These are phyloP conservation scores for Abramis brama DNA, from an alignment of 2,113 vertebrate genomes.

Conservation along the genomic window DNA sequence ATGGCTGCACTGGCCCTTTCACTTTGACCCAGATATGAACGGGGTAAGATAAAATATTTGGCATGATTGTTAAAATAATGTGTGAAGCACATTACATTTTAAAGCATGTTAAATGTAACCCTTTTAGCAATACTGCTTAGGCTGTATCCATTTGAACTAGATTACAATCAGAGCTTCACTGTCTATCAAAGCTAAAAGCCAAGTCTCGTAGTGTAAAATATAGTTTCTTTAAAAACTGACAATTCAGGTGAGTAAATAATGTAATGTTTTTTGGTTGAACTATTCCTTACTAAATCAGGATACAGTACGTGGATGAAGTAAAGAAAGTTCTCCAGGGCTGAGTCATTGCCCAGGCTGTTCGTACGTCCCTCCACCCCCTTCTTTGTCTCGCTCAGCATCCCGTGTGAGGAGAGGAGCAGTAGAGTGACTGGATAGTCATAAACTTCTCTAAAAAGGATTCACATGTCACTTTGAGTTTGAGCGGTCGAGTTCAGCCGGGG, in stretches of 20 bases:
- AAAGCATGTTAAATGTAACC: neutral
- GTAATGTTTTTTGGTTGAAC: neutral
- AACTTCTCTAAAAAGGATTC: constrained; percentile 49
- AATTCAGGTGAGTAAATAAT: neutral
- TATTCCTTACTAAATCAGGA: neutral
- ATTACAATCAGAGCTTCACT: neutral
- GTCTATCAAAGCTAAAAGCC: constrained; percentile 3
- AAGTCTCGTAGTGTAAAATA: neutral
- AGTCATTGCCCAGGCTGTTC: neutral
- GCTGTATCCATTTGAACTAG: neutral
- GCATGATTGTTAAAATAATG: neutral
- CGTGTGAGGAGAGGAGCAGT: constrained; percentile 32
- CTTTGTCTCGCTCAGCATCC: constrained; percentile 25
- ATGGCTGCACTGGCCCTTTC: neutral
- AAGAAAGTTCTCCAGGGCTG: constrained; percentile 29
- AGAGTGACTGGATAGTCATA: constrained; percentile 40
- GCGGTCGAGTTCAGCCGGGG: constrained; percentile 39
- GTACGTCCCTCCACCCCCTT: neutral
- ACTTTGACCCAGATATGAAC: neutral
- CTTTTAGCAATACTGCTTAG: neutral
- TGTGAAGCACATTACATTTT: neutral
- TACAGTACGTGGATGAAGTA: constrained; percentile 5
- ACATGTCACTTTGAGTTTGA: constrained; percentile 47
- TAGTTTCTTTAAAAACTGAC: neutral
- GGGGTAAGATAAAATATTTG: neutral